Evolutionary conservation across 2,797 vertebrate species (phyloP).

Genomic region (Argya squamiceps): DNA sequence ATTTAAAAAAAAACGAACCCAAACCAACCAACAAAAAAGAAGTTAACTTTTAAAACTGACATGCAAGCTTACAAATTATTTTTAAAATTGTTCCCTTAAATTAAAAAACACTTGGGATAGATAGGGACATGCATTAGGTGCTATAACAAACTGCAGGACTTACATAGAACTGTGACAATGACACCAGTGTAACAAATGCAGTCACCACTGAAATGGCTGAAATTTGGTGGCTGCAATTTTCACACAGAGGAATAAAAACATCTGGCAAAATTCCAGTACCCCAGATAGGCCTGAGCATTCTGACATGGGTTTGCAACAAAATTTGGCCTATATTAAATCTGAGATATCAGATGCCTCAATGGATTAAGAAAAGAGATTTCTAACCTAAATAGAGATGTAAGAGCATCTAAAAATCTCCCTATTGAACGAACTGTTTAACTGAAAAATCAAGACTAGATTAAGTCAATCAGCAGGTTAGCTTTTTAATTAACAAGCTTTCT

Average conservation of each 20-base stretch:
- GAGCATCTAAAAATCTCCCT: neutral
- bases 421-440: neutral
- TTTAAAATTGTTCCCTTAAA: neutral
- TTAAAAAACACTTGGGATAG: neutral
- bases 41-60: neutral
- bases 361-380: neutral
- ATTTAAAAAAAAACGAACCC: neutral
- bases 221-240: neutral
- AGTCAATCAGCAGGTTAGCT: neutral
- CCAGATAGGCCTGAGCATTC: neutral
- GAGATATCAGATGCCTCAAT: neutral
- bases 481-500: neutral
- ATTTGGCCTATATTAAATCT: neutral
- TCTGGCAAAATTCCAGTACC: neutral
- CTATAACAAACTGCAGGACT: neutral
- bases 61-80: neutral
- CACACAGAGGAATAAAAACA: neutral
- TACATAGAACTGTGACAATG: neutral
- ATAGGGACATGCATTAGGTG: neutral
- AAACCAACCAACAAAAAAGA: neutral
- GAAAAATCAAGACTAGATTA: neutral
- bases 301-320: neutral
- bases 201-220: neutral
- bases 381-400: neutral
- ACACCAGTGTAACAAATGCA: neutral